Evolutionary conservation across 2,113 vertebrate genomes (phyloP).

Genomic region (Fulmarus glacialis): DNA sequence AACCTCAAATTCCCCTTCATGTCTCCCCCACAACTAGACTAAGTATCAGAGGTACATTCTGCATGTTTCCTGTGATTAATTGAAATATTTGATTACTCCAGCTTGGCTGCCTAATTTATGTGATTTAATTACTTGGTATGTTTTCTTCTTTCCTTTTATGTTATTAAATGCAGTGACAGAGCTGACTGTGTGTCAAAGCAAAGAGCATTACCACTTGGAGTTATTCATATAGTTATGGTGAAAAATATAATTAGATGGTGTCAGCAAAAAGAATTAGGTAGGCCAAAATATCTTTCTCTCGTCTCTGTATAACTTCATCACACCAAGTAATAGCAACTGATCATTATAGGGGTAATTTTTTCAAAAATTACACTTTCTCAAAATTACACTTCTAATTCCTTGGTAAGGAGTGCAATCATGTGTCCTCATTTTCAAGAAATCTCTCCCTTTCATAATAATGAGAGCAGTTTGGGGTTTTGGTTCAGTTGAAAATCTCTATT

Average conservation of each 20-base stretch:
- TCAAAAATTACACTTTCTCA: not conserved
- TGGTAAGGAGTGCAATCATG: not conserved
- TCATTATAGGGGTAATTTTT: not conserved
- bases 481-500: not conserved
- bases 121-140: not conserved
- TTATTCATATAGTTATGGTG: not conserved
- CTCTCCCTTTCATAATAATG: not conserved
- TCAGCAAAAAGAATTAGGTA: not conserved
- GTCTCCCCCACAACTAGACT: not conserved
- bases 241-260: not conserved
- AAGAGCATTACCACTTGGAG: not conserved
- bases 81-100: not conserved
- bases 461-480: not conserved
- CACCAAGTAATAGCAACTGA: not conserved
- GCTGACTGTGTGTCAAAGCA: not conserved
- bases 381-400: not conserved
- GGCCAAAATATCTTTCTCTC: not conserved
- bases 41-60: not conserved
- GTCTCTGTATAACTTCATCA: not conserved
- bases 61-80: not conserved
- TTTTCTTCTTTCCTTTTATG: not conserved
- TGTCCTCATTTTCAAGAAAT: not conserved
- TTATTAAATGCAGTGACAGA: conserved; percentile 14
- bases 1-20: not conserved
- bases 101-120: not conserved